Conservation (phyloP, 2,113 vertebrate genomes). For the Atherinomorus stipes region DNA sequence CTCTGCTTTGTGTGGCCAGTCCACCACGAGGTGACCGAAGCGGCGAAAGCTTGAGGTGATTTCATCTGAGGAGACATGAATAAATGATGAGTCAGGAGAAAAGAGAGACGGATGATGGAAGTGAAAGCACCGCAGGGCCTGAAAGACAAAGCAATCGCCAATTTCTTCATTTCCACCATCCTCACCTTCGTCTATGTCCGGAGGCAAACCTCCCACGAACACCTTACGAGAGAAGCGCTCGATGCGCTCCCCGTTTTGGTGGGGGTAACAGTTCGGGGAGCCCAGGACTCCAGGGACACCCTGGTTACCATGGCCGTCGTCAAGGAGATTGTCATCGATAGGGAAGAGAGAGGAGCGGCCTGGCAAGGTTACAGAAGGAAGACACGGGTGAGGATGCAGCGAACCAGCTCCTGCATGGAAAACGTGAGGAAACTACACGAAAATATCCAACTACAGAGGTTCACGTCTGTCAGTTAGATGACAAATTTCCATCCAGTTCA, state of each 20-base stretch:
- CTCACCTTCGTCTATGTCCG: conserved; percentile 97
- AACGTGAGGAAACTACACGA: too few species aligned
- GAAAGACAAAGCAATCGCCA: not conserved
- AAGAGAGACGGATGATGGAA: not conserved
- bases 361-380: conserved; percentile 67
- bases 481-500: too few species aligned
- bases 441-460: too few species aligned
- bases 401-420: not conserved
- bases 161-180: not conserved
- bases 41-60: conserved; percentile 97
- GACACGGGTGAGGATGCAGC: not conserved
- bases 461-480: too few species aligned
- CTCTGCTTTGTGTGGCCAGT: conserved; percentile 99
- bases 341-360: conserved; percentile 97
- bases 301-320: conserved; percentile 93
- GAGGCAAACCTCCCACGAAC: conserved; percentile 96
- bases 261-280: conserved; percentile 91
- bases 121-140: not conserved
- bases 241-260: conserved; percentile 95
- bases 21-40: conserved; percentile 97
- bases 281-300: conserved; percentile 89
- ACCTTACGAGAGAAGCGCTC: conserved; percentile 98
- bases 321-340: conserved; percentile 94
- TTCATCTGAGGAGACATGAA: conserved; percentile 85
- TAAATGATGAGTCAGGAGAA: conserved; percentile 15